These are phyloP conservation scores for Bos javanicus DNA, from an alignment of 2,113 vertebrate species.

Conservation along the genomic window DNA sequence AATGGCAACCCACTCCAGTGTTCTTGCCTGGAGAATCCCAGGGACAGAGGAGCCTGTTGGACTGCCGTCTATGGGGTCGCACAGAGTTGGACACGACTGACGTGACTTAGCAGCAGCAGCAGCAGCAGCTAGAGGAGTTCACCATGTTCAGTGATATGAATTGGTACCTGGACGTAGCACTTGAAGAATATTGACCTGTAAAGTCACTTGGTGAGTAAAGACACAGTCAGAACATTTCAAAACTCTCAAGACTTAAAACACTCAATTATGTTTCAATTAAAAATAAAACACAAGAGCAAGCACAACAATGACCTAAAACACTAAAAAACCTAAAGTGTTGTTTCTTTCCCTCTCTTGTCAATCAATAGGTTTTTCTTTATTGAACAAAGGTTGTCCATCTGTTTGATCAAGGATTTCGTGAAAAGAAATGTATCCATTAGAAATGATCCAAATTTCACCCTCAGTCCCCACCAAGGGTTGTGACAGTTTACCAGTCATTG, in stretches of 20 bases:
- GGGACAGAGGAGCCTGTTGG: too few species aligned
- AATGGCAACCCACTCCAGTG: too few species aligned
- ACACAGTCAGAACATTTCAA: neutral
- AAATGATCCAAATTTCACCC: neutral
- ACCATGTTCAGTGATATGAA: neutral
- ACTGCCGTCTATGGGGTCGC: too few species aligned
- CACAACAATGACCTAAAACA: neutral
- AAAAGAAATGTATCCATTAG: neutral
- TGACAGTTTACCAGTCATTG: neutral
- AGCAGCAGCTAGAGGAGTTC: neutral
- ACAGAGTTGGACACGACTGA: too few species aligned
- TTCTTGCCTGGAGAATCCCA: too few species aligned
- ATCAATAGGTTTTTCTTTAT: neutral
- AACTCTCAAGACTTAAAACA: neutral
- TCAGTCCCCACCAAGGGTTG: rapidly evolving
- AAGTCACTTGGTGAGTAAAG: neutral
- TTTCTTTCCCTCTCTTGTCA: neutral
- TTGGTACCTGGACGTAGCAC: neutral
- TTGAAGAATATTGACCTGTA: neutral
- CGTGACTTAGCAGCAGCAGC: too few species aligned
- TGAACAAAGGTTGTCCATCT: neutral
- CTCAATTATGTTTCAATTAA: neutral
- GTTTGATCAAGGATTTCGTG: neutral
- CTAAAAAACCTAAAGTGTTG: neutral
- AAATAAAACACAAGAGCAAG: neutral